Base-by-base conservation (phyloP, 1,140 invertebrate species). In the Agrypnia vestita region DNA sequence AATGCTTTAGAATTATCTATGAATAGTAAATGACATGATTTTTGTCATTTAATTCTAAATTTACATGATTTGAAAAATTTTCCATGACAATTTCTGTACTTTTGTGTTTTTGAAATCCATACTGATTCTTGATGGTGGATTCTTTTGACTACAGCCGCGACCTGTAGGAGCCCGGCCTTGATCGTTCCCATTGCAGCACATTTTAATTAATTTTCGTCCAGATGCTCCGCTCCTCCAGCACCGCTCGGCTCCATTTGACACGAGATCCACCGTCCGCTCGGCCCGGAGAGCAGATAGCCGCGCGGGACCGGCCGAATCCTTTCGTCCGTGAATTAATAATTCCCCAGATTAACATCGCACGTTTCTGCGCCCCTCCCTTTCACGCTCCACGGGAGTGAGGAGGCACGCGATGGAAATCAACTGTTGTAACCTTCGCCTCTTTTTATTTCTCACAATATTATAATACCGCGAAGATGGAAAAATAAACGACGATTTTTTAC, bases 281-380 rank as follows among this genome's bases (percentile, higher is more conserved):
- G n/a, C 49, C 11, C n/a, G 8, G 49, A 51, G 1, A 8, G 8
- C 13, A 64, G 35, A 43, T 64, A 64, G n/a, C n/a, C 35, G 3
- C 25, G 59, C 21, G 59, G 25, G 59, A 25, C 59, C 59, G 25
- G 25, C 59, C 13, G 13, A 13, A 35, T 43, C 61, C 61, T 64
- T 13, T 64, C 61, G 35, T n/a, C 19, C 61, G 61, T 43, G 61
- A 64, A 64, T 64, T 43, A 25, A 64, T 43, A 35, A 64, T 64
- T 43, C 25, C n/a, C 61, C 10, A n/a, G 61, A 64, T 64, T 35
- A 51, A 64, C 61, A 64, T 64, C 61, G n/a, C 35, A 43, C 49
- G 49, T 51, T 51, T 51, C 11, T 51, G 11, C 61, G 19, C 35
- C 55, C 35, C 35, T 64, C 61, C 61, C 61, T 4, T n/a, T 64